Evolutionary conservation across 2,113 vertebrate genomes (phyloP), one percentile per base, ranked within the genome.

Genomic region (Nibea albiflora): DNA sequence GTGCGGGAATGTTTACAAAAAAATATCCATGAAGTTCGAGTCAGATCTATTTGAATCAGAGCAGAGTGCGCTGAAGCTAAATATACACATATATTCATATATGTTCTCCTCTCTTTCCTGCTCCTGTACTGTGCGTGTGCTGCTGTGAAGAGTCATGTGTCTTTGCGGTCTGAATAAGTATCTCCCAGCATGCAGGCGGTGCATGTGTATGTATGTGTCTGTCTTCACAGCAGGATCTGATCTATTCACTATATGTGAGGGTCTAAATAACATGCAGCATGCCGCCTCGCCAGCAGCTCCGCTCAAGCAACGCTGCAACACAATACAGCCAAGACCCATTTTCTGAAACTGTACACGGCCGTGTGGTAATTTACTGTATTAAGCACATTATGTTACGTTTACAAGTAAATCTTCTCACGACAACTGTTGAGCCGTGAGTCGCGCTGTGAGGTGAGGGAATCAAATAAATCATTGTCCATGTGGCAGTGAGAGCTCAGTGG

Each of bases 161-260:
- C 80, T 88, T 85, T 66, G 54, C 86, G 56, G 73, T 62, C 7
- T 68, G 71, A 81, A 79, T 86, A 83, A 79, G 84, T 82, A 62
- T 73, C 74, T 88, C 86, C 10, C 85, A 84, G 85, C 79, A 77
- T 81, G 81, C 60, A 53, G 35, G 67, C 26, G 4, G 64, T 60
- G 80, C 69, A 78, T 85, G 64, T 71, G 84, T 84, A 52, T 89
- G 80, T 81, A 57, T 82, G 76, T 78, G 74, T 77, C 80, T 78
- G 72, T 86, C 78, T 87, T 87, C 88, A 71, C 88, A 87, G 90
- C 76, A 54, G 88, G 84, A 15, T 60, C 35, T 87, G 78, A 87
- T 83, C 71, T 52, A 73, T 73, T 79, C 67, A 49, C 88, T 85
- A 78, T 78, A 74, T 58, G 63, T 61, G 74, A 77, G 31, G 49